Base-by-base conservation (phyloP, 2,113 vertebrate genomes). In the Colistium nudipinnis region DNA sequence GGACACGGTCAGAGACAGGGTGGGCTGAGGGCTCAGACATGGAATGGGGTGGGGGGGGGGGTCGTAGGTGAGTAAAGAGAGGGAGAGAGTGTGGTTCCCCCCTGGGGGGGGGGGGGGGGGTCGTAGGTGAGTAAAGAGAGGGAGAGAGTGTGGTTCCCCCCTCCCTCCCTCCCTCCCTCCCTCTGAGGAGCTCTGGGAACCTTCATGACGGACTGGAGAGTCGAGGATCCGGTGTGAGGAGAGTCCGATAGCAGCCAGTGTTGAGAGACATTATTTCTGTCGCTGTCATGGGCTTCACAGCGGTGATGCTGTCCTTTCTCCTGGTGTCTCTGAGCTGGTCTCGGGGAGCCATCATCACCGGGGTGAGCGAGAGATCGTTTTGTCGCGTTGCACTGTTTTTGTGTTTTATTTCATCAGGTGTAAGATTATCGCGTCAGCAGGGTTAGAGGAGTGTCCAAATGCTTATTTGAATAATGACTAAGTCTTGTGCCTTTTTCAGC, bases 331-430 rank as follows among this genome's bases (percentile, higher is more conserved):
- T 92, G 41, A 89, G 81, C 80, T 85, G 82, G 56, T 84, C 89
- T 80, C 89, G 84, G 82, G 91, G 88, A 80, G 92, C 92, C 1
- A 87, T 95, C 57, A 94, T 94, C 80, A 94, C 94, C 14, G 93
- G 93, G 91, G 94, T 95, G 87, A 93, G 94, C 86, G 66, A 68
- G 7, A 43, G 4, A 3, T 16, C 67, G n/a, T 49, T 35, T 20
- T 35, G 3, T 44, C 66, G 36, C n/a, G 24, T 14, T 47, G 6
- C 51, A 47, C 2, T 43, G 16, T 22, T 13, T 1, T 45, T 12
- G 2, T 52, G 4, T 54, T 9, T 8, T 39, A 6, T 10, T 20
- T 33, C 31, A 44, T 19, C 6, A 20, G 43, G 6, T 43, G 3
- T 12, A 5, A 41, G 16, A 41, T 41, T 17, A 16, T 17, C 17